Evolutionary conservation across 2,113 vertebrate species (phyloP).

Genomic region (Ophthalmolycus amberensis): DNA sequence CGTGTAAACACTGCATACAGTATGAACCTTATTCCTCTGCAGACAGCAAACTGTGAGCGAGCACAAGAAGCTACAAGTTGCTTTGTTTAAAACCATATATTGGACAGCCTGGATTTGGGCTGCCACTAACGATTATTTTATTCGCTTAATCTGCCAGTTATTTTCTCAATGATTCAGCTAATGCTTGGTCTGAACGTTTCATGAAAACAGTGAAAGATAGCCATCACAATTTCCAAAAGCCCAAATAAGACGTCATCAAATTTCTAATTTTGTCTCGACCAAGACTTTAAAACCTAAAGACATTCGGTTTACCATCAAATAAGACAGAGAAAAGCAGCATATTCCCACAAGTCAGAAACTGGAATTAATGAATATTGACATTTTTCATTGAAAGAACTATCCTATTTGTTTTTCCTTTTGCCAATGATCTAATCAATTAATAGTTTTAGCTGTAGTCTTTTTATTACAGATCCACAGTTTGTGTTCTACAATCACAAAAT

Average conservation of each 20-base stretch:
- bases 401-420: background rate
- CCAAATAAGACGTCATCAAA: background rate
- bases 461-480: background rate
- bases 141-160: background rate
- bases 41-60: background rate
- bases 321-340: background rate
- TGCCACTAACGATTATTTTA: background rate
- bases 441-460: background rate
- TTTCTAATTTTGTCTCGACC: background rate
- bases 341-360: background rate
- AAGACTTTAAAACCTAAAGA: background rate
- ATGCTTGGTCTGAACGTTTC: background rate
- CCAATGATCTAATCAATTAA: background rate
- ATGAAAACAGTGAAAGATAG: background rate
- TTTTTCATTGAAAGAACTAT: background rate
- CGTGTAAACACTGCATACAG: background rate
- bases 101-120: background rate
- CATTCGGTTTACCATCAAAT: background rate
- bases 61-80: background rate
- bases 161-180: background rate
- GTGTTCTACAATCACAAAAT: background rate
- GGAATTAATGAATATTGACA: background rate
- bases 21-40: background rate
- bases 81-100: background rate
- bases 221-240: background rate